These are phyloP conservation scores for Rhizomys pruinosus DNA, from an alignment of 2,113 vertebrate species.

Conservation along the genomic window DNA sequence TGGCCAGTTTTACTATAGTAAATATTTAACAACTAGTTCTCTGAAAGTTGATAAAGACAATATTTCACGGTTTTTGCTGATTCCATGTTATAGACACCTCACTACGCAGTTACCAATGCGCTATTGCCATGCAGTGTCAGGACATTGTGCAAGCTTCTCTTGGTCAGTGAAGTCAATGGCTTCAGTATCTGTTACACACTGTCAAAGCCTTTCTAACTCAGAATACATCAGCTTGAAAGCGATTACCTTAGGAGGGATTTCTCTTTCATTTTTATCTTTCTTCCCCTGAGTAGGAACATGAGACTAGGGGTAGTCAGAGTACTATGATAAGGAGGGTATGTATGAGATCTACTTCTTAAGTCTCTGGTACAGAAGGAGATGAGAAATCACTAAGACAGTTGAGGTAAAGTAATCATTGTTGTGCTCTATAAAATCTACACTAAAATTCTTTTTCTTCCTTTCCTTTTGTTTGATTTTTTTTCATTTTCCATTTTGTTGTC, in stretches of 20 bases:
- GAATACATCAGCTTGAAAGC: neutral
- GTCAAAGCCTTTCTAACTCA: neutral
- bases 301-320: neutral
- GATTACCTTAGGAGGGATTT: neutral
- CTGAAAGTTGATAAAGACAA: neutral
- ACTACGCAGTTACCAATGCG: neutral
- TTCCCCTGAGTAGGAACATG: neutral
- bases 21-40: neutral
- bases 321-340: neutral
- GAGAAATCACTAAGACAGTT: neutral
- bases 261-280: neutral
- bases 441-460: neutral
- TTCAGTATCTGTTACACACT: accelerated
- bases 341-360: neutral
- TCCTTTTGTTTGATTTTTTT: too few species aligned
- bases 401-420: too few species aligned
- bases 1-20: neutral
- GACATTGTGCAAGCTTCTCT: neutral
- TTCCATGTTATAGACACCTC: neutral
- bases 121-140: neutral
- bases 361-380: neutral
- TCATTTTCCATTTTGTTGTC: neutral
- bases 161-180: neutral
- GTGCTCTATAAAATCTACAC: neutral
- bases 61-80: neutral